phyloP scores from a whole-genome alignment of 2,888 invertebrate genomes.

The Harpalus rubripes region DNA sequence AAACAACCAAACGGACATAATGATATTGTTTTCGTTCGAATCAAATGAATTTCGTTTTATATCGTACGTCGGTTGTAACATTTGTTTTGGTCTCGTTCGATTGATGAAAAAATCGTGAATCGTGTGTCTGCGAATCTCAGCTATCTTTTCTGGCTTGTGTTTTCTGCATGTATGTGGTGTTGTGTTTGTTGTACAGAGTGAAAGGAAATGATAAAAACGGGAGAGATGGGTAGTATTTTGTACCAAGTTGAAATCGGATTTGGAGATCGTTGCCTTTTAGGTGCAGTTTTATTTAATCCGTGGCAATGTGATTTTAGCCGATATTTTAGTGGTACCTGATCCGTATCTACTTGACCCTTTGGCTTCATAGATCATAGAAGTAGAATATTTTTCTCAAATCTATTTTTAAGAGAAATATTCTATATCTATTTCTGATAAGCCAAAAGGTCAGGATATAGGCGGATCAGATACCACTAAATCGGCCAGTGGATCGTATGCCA shows the following conservation, averaged over 20 bases:
- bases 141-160: neutral
- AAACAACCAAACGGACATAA: constrained; percentile 15
- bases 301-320: too few species aligned
- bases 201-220: constrained; percentile 2
- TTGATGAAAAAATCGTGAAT: constrained; percentile 17
- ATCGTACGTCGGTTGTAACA: constrained; percentile 22
- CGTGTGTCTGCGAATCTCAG: constrained; percentile 41
- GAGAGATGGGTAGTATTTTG: constrained; percentile 35
- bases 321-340: too few species aligned
- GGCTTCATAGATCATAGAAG: too few species aligned
- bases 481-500: too few species aligned
- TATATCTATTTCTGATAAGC: too few species aligned
- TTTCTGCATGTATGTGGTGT: constrained; percentile 35
- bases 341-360: too few species aligned
- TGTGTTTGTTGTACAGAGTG: constrained; percentile 18
- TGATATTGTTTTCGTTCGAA: constrained; percentile 36
- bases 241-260: constrained; percentile 41
- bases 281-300: too few species aligned
- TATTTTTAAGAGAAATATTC: too few species aligned
- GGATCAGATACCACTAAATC: too few species aligned
- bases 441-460: too few species aligned
- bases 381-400: too few species aligned
- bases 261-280: constrained; percentile 27
- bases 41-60: neutral
- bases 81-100: constrained; percentile 14